Percentiles rank a stretch among this genome's conserved stretches.
phyloP scores from a whole-genome alignment of 2,888 invertebrate species.

The Polyommatus icarus region DNA sequence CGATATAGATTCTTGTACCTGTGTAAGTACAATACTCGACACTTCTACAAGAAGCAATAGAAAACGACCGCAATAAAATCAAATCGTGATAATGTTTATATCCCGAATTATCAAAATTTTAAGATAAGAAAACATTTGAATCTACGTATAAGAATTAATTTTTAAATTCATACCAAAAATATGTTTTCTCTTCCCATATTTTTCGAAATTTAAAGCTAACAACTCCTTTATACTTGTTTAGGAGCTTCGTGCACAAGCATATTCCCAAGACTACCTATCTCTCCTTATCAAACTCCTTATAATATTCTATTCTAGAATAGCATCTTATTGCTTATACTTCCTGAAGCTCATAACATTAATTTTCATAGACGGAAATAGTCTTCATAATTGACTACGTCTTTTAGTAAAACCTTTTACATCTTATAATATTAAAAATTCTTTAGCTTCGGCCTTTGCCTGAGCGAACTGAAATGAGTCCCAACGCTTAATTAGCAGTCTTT shows the following conservation, averaged over 20 bases:
- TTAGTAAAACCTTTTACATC: not conserved
- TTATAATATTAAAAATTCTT: constrained; percentile 3
- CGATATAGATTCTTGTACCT: too few relatives aligned
- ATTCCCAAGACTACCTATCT: not conserved
- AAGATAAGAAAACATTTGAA: not conserved
- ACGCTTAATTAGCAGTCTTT: constrained; percentile 7
- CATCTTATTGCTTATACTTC: not conserved
- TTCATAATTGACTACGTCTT: not conserved
- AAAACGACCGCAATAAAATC: too few relatives aligned
- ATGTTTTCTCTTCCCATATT: not conserved
- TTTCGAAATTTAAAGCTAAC: not conserved
- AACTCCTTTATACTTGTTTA: not conserved
- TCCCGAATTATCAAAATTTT: not conserved
- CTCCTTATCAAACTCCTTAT: not conserved
- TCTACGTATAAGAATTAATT: too few relatives aligned
- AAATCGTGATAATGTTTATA: not conserved
- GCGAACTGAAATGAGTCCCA: not conserved
- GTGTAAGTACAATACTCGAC: too few relatives aligned
- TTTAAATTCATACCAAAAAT: too few relatives aligned
- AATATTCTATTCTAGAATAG: not conserved
- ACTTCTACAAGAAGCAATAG: too few relatives aligned
- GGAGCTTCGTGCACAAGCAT: not conserved
- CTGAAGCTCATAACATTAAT: not conserved
- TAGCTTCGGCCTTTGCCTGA: not conserved
- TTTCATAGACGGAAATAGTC: not conserved